Evolutionary conservation across 2,113 vertebrate species (phyloP), one percentile per base, ranked within the genome.

Genomic region (Sturnus vulgaris): DNA sequence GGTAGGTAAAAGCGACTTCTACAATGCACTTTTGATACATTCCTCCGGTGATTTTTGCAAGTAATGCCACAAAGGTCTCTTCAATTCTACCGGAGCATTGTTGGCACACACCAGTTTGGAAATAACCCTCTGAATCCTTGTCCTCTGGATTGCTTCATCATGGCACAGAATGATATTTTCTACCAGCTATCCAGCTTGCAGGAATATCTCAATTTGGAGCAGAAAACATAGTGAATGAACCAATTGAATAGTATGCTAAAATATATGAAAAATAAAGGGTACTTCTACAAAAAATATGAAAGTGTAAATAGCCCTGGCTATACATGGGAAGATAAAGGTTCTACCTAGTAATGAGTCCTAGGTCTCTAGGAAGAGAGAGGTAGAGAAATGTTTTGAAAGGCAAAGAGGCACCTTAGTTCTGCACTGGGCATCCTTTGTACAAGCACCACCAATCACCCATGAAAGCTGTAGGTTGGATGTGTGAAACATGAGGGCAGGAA

Each of bases 1-100:
- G 30, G 17, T 15, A 95, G 25, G 37, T 92, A 33, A 64, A 75
- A 83, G 10, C 25, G 50, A 60, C 42, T 77, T 53, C 68, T 68
- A 28, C 28, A 52, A 22, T 0, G 0, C 1, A 1, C 46, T 68
- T 96, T 92, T 66, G 27, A 55, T 75, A 35, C 0, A 0, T 81
- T 65, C 23, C 42, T 50, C 15, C n/a, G 44, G 27, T 15, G 11
- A 10, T 42, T 31, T 80, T 79, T 81, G 24, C 52, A 92, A 91
- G 40, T 64, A 89, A 82, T 31, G 14, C 7, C 73, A 50, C 44
- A 65, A 57, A 87, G 4, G 10, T 65, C 42, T 85, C 70, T 66
- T 49, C 40, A 84, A 69, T 72, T 82, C 10, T 70, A 25, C 28
- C 12, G 44, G 24, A 33, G 18, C 22, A 28, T 10, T 4, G 0